phyloP scores from a whole-genome alignment of 2,888 invertebrate genomes.

The Plagodis pulveraria region DNA sequence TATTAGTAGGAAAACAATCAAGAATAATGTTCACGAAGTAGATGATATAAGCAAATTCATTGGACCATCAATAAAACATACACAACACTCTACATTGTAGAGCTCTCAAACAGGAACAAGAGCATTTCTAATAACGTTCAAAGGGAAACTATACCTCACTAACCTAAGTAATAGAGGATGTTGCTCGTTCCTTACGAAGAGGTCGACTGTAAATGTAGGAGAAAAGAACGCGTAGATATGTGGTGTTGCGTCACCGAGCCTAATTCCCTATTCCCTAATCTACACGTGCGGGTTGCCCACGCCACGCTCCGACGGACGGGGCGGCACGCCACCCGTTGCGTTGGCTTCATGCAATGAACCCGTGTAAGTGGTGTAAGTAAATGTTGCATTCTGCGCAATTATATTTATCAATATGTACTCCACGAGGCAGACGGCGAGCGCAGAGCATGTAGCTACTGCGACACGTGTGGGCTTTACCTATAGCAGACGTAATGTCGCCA shows the following conservation, averaged over 20 bases:
- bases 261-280: conserved; percentile 2
- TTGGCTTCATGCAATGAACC: conserved; percentile 12
- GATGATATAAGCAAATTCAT: too few relatives aligned
- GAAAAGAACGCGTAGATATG: background rate
- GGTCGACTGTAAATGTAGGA: background rate
- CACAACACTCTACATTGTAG: too few relatives aligned
- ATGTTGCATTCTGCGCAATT: conserved; percentile 44
- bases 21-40: too few relatives aligned
- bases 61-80: too few relatives aligned
- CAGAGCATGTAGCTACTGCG: conserved; percentile 22
- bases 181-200: background rate
- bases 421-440: conserved; percentile 50
- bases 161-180: background rate
- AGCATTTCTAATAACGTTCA: background rate
- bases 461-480: conserved; percentile 45
- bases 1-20: too few relatives aligned
- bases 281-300: conserved; percentile 2
- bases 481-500: conserved; percentile 50
- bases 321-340: background rate
- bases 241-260: background rate
- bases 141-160: background rate
- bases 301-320: background rate
- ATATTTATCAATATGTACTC: conserved; percentile 38
- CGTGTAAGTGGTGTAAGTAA: conserved; percentile 2
- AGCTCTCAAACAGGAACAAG: background rate